Conservation (phyloP, 2,797 vertebrate genomes). For the Lophotriccus pileatus region DNA sequence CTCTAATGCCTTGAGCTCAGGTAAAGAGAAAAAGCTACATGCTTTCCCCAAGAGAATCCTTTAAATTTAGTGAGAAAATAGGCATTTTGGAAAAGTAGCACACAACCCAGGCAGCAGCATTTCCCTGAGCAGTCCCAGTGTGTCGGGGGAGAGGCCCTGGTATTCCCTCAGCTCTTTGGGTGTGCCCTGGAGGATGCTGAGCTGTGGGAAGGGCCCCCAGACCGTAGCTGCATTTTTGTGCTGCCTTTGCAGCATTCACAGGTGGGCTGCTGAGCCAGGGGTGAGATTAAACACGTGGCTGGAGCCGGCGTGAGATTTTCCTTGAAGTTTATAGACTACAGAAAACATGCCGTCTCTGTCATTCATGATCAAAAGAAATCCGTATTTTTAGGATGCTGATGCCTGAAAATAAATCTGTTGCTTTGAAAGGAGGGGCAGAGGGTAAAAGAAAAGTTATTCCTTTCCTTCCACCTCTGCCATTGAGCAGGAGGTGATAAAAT, state of each 20-base stretch:
- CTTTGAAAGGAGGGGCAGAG: slow-evolving; percentile 41
- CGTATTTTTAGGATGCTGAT: not conserved
- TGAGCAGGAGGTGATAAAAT: not conserved
- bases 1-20: not conserved
- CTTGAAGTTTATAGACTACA: not conserved
- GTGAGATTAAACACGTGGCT: not conserved
- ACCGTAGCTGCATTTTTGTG: accelerated
- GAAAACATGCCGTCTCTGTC: not conserved
- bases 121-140: not conserved
- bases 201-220: not conserved
- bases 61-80: not conserved
- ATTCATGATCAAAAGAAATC: not conserved
- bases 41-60: not conserved
- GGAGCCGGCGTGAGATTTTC: not conserved
- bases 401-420: slow-evolving; percentile 27
- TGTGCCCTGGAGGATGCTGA: not conserved
- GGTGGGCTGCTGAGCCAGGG: not conserved
- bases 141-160: accelerated
- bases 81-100: not conserved
- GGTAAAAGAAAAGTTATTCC: slow-evolving; percentile 21
- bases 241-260: not conserved
- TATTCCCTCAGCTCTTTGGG: not conserved
- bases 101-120: not conserved
- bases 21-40: not conserved
- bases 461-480: slow-evolving; percentile 21